Evolutionary conservation across 2,113 vertebrate genomes (phyloP), one percentile per base, ranked within the genome.

Genomic region (Calypte anna): DNA sequence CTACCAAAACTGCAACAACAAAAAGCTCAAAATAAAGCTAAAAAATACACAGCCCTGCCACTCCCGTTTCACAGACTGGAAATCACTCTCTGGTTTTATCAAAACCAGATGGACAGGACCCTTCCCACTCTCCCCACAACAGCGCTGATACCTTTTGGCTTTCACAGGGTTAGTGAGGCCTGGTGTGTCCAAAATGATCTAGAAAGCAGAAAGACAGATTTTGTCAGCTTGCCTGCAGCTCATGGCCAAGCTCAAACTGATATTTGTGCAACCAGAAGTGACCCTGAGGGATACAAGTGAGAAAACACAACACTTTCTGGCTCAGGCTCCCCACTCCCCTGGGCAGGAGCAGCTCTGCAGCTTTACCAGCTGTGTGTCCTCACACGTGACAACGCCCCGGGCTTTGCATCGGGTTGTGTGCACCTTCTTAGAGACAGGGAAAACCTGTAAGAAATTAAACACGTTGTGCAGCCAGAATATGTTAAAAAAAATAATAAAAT

Each of bases 161-260:
- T 99, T 99, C 23, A 91, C 43, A 18, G 73, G 92, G 40, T 94
- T 98, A 30, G 98, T 99, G 92, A 99, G 98, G 48, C 99, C 99
- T 78, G 99, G 99, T 7, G 99, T 99, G 93, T 99, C 99, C 94
- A 99, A 97, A 33, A 99, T 97, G 96, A 99, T 96, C 99, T 99
- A 91, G 44, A 67, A 86, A 94, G 48, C 93, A 13, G 13, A 96
- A 91, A 73, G 11, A 62, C 20, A 58, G 15, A 44, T 1, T 3
- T 6, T 12, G 5, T 6, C 13, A 70, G 15, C 4, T 10, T 18
- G 14, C 6, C 21, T 82, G 16, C 10, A 43, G 12, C 2, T 18
- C 9, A 12, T 25, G 4, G 2, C 28, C 40, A 59, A 38, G 9
- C 17, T 40, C 12, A 28, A 30, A 12, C 21, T 31, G 0, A 0